Percentiles rank a stretch among this genome's conserved stretches.
Conservation (phyloP, 2,113 vertebrate species). For the Elaphurus davidianus region DNA sequence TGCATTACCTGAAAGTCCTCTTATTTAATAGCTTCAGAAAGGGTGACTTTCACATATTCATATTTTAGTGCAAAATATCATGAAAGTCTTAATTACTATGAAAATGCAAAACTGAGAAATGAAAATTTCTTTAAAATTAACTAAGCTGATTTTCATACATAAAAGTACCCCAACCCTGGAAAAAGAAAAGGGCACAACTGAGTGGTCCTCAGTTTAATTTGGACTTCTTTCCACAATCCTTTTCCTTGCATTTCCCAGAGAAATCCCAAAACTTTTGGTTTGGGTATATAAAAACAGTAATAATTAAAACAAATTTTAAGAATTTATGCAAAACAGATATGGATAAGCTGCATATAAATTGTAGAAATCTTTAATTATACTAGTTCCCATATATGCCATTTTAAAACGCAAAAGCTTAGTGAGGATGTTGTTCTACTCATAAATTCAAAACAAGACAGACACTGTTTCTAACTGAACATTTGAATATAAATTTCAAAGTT, state of each 20-base stretch:
- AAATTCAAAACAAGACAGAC: neutral
- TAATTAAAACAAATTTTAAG: neutral
- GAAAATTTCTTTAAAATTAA: neutral
- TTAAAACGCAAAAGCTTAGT: neutral
- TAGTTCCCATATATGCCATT: neutral
- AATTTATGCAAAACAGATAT: neutral
- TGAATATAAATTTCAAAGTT: neutral
- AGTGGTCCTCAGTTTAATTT: neutral
- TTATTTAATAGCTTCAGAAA: neutral
- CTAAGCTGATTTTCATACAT: neutral
- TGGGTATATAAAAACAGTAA: neutral
- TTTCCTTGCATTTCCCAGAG: neutral
- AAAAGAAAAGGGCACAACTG: neutral
- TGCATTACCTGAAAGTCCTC: neutral
- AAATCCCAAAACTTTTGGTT: neutral
- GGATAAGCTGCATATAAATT: neutral
- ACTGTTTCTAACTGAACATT: neutral
- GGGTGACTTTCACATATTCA: neutral
- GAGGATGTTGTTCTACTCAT: neutral
- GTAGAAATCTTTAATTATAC: neutral
- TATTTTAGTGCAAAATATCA: neutral
- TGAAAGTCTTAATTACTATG: neutral
- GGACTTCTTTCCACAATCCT: neutral
- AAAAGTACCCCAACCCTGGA: neutral
- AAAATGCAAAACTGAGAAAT: neutral